Evolutionary conservation across 2,113 vertebrate genomes (phyloP), one percentile per base, ranked within the genome.

Genomic region (Megaceryle torquata): DNA sequence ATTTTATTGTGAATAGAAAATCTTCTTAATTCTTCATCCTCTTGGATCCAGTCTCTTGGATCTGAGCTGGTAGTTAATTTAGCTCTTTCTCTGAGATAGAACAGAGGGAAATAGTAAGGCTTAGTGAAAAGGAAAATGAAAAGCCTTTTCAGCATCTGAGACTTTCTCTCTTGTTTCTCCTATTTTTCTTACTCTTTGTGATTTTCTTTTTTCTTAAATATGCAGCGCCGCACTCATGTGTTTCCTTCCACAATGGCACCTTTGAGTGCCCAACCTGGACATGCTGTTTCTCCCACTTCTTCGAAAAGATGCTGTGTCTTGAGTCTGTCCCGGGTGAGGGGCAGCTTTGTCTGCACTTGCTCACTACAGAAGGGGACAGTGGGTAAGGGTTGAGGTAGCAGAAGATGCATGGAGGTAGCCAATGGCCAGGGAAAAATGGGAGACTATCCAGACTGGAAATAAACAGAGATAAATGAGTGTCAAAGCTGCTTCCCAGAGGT

Each of bases 11-110:
- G 91, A 95, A 89, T 25, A 89, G 95, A 90, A 96, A 91, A 96
- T 95, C 93, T 93, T 90, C 95, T 97, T 97, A 95, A 96, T 96
- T 82, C 90, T 93, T 76, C 89, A 77, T 93, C 88, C 82, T 56
- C 95, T 96, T 91, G 93, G 87, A 86, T 93, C 86, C 78, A 95
- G 90, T 80, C 81, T 97, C 61, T 95, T 0, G 1, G 93, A 97
- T 95, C 89, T 87, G 95, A 97, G 77, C 93, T 84, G 83, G 35
- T 59, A 72, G 92, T 92, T 94, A 92, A 95, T 93, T 93, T 72
- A 91, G 70, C 48, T 82, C 82, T 94, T 94, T 79, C 46, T 82
- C 63, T 0, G 1, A 95, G 56, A 91, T 96, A 89, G 95, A 96
- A 80, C 75, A 83, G 78, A 72, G 75, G 74, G 77, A 68, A 83